Evolutionary conservation across 2,113 vertebrate genomes (phyloP), one percentile per base, ranked within the genome.

Genomic region (Silurus meridionalis): DNA sequence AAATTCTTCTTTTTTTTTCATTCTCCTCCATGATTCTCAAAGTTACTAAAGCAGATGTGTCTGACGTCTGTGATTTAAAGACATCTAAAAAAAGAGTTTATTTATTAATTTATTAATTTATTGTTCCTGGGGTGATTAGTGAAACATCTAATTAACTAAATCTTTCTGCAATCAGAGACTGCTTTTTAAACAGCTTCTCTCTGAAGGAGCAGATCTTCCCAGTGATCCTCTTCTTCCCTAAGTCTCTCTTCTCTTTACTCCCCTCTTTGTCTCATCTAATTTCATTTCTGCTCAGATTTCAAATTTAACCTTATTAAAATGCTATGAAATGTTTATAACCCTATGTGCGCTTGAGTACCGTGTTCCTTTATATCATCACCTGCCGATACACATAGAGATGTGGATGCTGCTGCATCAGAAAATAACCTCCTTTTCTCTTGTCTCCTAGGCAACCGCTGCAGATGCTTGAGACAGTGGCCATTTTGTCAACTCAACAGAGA

Each of bases 401-500:
- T 48, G 17, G 17, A 58, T n/a, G 80, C 82, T 84, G 67, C 88
- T 50, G 58, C 13, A 75, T 88, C 87, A 83, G 69, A 84, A 81
- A 80, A 83, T 81, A 85, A 37, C n/a, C 19, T 81, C 82, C 61
- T 66, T 87, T 85, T 83, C 58, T 85, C 80, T 87, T 64, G 85
- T 91, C 83, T 71, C 89, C 88, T 84, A 83, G 90, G 89, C 88
- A 91, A 91, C 90, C 71, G 25, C 58, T 87, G 83, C 90, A 90
- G 88, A 72, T 57, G 86, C 88, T 77, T 61, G 82, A 84, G 87
- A 64, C 78, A 50, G 58, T 88, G 5, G 88, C 88, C 90, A 91
- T 91, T 91, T 91, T 88, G 81, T 87, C 85, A 52, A 37, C 83
- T 82, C 52, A 71, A 72, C 58, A 69, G 82, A 23, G 71, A 66